Evolutionary conservation across 2,888 invertebrate species (phyloP).

Genomic region (Synanthedon formicaeformis): DNA sequence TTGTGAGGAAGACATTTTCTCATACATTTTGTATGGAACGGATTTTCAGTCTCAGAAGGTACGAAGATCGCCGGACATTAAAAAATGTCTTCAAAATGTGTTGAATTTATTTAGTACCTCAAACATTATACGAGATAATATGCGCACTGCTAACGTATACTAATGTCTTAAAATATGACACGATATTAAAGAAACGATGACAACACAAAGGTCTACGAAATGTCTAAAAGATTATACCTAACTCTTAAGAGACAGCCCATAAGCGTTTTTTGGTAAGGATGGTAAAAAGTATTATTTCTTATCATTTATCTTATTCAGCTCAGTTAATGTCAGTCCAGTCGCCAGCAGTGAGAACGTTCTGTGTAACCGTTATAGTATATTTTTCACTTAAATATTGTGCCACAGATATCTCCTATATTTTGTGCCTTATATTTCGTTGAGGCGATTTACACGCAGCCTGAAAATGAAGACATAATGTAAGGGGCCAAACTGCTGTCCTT

Average conservation of each 20-base stretch:
- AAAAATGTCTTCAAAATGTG: no score
- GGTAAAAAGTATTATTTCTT: background rate
- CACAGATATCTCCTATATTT: no score
- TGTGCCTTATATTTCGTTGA: background rate
- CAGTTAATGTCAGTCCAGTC: background rate
- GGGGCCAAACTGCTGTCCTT: constrained; percentile 6
- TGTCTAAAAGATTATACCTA: background rate
- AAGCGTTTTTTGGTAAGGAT: background rate
- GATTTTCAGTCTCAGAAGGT: no score
- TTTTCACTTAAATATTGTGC: background rate
- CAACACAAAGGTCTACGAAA: background rate
- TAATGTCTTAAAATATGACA: no score
- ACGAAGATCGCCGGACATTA: no score
- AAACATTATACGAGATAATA: no score
- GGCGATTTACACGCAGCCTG: background rate
- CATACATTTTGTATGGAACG: no score
- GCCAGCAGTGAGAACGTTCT: background rate
- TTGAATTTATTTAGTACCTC: no score
- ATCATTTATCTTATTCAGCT: background rate
- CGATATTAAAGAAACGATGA: background rate
- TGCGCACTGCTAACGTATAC: constrained; percentile 9
- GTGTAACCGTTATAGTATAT: background rate
- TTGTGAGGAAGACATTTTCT: no score
- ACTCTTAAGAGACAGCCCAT: background rate
- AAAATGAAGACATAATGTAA: constrained; percentile 6